Evolutionary conservation across 37 sponge, comb jelly and placozoan species (phyloP).

Genomic region (Ianthella basta): DNA sequence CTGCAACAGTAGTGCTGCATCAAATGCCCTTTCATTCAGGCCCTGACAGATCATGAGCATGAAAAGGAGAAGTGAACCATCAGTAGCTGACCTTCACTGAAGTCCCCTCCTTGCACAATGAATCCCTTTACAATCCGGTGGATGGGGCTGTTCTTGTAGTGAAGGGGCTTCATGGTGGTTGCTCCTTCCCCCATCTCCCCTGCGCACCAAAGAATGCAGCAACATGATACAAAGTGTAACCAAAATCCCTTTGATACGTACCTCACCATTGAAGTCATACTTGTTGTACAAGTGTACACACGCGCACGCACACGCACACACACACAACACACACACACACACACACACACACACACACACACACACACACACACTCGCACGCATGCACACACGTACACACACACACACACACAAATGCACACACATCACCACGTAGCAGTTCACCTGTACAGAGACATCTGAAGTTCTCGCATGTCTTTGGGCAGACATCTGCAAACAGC

Average conservation of each 20-base stretch:
- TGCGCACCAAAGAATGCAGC: constrained; percentile 17
- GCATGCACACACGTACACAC: too few species aligned
- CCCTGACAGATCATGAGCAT: too few species aligned
- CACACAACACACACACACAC: too few species aligned
- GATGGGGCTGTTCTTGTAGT: constrained; percentile 85
- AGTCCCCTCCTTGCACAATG: constrained; percentile 97
- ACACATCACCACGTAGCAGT: neutral
- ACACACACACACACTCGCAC: too few species aligned
- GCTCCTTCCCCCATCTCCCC: constrained; percentile 95
- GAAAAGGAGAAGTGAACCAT: too few species aligned
- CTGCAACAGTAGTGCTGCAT: too few species aligned
- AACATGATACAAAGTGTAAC: too few species aligned
- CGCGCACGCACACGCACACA: too few species aligned
- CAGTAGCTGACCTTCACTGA: constrained; percentile 86
- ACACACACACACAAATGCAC: neutral
- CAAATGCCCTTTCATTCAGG: too few species aligned
- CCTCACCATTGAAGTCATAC: too few species aligned
- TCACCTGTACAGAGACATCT: constrained; percentile 93
- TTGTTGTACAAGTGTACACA: neutral
- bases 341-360: neutral
- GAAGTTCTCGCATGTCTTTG: constrained; percentile 95
- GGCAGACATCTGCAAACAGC: constrained; percentile 81
- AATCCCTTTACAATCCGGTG: constrained; percentile 95
- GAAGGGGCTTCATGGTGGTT: constrained; percentile 82
- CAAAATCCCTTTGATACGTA: too few species aligned